A percentile compares a stretch with the other conserved stretches of the same genome.
Evolutionary conservation across 2,888 invertebrate species (phyloP).

Genomic region (Dorcus parallelipipedus): DNA sequence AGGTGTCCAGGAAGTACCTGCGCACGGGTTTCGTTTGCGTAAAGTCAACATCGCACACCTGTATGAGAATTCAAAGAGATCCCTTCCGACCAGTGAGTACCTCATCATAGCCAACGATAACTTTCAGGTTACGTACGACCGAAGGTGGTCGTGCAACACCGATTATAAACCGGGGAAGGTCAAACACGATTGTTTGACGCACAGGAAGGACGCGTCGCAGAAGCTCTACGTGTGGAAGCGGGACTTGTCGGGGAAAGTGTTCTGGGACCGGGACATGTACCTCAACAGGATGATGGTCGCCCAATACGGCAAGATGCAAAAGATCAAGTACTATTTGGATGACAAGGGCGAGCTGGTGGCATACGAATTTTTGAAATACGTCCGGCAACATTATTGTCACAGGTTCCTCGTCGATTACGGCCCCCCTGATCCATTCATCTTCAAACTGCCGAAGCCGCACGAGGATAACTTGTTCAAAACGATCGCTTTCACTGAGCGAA

Average conservation of each 20-base stretch:
- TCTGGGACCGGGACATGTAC: slow-evolving; percentile 10
- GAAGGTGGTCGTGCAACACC: slow-evolving; percentile 8
- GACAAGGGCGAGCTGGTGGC: slow-evolving; percentile 6
- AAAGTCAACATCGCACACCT: slow-evolving; percentile 10
- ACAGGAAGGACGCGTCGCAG: slow-evolving; percentile 8
- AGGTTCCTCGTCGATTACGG: slow-evolving; percentile 13
- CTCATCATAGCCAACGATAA: slow-evolving; percentile 12
- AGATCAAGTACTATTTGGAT: slow-evolving; percentile 11
- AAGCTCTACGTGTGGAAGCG: slow-evolving; percentile 12
- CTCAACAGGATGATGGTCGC: slow-evolving; percentile 4
- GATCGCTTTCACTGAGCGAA: slow-evolving; percentile 1
- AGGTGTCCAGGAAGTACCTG: slow-evolving; percentile 9
- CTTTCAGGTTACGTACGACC: slow-evolving; percentile 10
- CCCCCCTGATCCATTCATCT: slow-evolving; percentile 7
- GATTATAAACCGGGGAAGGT: slow-evolving; percentile 2
- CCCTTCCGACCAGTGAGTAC: slow-evolving; percentile 3
- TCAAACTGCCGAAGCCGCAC: not conserved
- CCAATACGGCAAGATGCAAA: not conserved
- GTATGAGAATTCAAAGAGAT: not conserved
- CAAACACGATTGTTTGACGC: slow-evolving; percentile 3
- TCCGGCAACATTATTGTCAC: slow-evolving; percentile 6
- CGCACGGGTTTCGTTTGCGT: slow-evolving; percentile 8
- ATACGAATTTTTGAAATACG: slow-evolving; percentile 12
- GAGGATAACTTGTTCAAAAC: not conserved
- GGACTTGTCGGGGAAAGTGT: slow-evolving; percentile 9